Percentiles rank a stretch among this genome's conserved stretches.
Evolutionary conservation across 2,888 invertebrate species (phyloP).

Genomic region (Aromia moschata): DNA sequence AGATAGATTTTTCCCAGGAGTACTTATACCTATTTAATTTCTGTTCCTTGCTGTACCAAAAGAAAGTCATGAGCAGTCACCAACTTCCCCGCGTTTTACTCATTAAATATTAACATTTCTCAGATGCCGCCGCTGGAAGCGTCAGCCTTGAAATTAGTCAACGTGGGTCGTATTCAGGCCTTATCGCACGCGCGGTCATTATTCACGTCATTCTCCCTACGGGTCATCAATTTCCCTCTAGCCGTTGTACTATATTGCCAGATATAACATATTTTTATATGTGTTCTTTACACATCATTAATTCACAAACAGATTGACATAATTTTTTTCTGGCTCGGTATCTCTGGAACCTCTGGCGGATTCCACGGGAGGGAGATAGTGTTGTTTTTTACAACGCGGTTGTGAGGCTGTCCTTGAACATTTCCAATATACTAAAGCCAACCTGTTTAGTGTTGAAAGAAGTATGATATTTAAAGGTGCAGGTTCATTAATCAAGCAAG

Average conservation of each 20-base stretch:
- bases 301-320: neutral
- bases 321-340: neutral
- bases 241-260: conserved; percentile 2
- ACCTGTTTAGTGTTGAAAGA: too few species aligned
- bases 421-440: too few species aligned
- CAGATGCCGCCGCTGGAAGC: neutral
- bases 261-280: conserved; percentile 1
- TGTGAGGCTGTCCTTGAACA: too few species aligned
- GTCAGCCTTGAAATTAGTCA: neutral
- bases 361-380: too few species aligned
- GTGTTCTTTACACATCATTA: conserved; percentile 6
- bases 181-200: conserved; percentile 5
- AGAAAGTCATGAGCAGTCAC: too few species aligned
- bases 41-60: too few species aligned
- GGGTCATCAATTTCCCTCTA: conserved; percentile 2
- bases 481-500: too few species aligned
- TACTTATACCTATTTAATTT: too few species aligned
- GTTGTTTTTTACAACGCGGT: too few species aligned
- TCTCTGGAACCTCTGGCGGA: too few species aligned
- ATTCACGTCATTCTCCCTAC: conserved; percentile 6
- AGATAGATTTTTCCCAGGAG: too few species aligned
- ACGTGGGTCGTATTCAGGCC: neutral
- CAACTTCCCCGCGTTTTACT: neutral
- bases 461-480: too few species aligned
- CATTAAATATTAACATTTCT: neutral